A percentile compares a stretch with the other conserved stretches of the same genome.
phyloP scores from a whole-genome alignment of 2,888 invertebrate genomes.

The Digitonthophagus gazella region DNA sequence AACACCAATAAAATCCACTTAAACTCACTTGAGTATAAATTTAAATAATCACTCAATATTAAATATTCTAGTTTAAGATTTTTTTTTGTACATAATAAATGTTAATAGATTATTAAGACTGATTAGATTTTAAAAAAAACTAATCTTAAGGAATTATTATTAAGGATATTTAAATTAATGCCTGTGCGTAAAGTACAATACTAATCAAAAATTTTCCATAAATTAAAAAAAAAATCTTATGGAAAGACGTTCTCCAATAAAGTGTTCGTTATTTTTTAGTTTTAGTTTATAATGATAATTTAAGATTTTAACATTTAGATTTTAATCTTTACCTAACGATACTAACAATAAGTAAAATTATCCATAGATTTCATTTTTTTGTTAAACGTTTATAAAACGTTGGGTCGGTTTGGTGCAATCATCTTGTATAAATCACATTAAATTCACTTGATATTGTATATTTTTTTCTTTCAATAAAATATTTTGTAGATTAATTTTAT shows the following conservation, averaged over 20 bases:
- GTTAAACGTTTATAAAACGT: constrained; percentile 10
- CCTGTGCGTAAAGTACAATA: background rate
- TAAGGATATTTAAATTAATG: background rate
- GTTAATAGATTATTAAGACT: no score
- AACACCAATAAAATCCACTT: no score
- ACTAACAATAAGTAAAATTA: constrained; percentile 5
- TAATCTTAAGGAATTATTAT: no score
- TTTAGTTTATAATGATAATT: background rate
- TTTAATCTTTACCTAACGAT: constrained; percentile 2
- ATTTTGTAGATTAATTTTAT: constrained; percentile 6
- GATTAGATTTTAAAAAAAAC: no score
- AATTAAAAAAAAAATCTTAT: background rate
- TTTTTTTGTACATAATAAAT: background rate
- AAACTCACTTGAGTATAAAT: no score
- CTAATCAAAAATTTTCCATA: background rate
- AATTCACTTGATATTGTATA: background rate
- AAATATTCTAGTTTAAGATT: no score
- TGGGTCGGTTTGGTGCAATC: constrained; percentile 45
- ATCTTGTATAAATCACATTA: constrained; percentile 31
- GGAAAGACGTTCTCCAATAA: background rate
- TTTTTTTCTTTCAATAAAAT: constrained; percentile 15
- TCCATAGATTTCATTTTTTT: background rate
- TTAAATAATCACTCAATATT: no score
- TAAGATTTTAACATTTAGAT: background rate
- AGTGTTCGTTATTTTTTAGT: background rate